These are phyloP conservation scores for Lasioglossum vierecki DNA, from an alignment of 2,888 invertebrate genomes.

Conservation along the genomic window DNA sequence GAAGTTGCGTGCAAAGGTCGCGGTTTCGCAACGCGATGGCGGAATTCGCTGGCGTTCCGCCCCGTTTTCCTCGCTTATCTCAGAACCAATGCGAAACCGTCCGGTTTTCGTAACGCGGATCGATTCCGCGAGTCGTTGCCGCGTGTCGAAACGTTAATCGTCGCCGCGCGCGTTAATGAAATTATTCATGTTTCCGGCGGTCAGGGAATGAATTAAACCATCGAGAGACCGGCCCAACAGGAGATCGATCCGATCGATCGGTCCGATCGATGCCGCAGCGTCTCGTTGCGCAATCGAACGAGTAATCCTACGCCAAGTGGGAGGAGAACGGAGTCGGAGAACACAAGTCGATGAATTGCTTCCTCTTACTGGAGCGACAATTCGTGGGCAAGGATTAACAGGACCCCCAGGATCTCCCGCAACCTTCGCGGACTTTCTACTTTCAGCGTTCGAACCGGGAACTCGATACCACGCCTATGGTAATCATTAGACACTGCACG, in stretches of 20 bases:
- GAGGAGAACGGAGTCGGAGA: neutral
- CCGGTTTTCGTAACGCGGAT: slow-evolving; percentile 47
- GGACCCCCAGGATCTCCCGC: slow-evolving; percentile 10
- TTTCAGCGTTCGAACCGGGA: slow-evolving; percentile 9
- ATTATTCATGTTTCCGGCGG: slow-evolving; percentile 48
- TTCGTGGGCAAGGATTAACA: slow-evolving; percentile 18
- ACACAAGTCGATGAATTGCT: slow-evolving; percentile 13
- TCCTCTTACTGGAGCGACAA: slow-evolving; percentile 17
- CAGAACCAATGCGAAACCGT: slow-evolving; percentile 37
- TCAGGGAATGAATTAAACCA: slow-evolving; percentile 31
- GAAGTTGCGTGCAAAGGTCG: slow-evolving; percentile 63
- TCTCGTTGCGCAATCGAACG: slow-evolving; percentile 23
- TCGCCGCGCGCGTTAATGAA: slow-evolving; percentile 38
- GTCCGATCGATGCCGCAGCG: slow-evolving; percentile 6
- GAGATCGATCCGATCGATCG: neutral
- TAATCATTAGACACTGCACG: slow-evolving; percentile 2
- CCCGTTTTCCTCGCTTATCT: slow-evolving; percentile 38
- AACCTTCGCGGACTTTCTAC: slow-evolving; percentile 21
- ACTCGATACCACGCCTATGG: slow-evolving; percentile 9
- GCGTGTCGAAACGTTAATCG: slow-evolving; percentile 38
- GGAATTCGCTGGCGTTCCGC: slow-evolving; percentile 40
- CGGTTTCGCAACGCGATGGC: slow-evolving; percentile 58
- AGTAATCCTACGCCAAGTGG: neutral
- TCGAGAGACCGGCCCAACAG: neutral
- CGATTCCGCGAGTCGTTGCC: neutral